phyloP scores from a whole-genome alignment of 2,888 invertebrate genomes.

The Sympetrum striolatum region DNA sequence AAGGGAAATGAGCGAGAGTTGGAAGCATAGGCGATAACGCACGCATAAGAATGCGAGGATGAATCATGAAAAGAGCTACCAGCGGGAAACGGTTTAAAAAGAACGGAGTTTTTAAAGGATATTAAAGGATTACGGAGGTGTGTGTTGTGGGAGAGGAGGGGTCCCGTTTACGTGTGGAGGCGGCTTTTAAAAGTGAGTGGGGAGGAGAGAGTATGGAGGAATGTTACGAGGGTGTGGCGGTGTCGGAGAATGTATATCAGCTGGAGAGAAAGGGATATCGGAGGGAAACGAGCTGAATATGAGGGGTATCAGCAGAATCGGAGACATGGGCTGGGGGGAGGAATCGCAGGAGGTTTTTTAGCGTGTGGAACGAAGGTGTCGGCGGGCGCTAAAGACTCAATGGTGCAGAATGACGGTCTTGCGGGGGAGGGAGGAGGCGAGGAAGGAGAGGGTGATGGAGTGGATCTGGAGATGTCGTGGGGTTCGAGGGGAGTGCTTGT shows the following conservation, averaged over 20 bases:
- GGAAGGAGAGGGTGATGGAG: background rate
- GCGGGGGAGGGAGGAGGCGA: background rate
- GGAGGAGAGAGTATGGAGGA: conserved; percentile 1
- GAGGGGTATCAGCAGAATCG: background rate
- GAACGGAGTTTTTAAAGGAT: background rate
- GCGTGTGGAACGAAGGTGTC: background rate
- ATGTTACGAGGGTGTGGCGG: background rate
- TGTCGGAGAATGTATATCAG: background rate
- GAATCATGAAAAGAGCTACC: background rate
- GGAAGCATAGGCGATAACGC: background rate
- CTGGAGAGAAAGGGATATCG: background rate
- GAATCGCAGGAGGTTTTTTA: background rate
- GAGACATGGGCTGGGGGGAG: background rate
- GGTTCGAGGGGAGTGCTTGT: background rate
- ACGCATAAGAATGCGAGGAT: background rate
- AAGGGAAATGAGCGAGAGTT: background rate
- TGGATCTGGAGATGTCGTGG: background rate
- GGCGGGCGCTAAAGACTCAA: background rate
- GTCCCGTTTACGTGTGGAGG: background rate
- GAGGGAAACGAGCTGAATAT: background rate
- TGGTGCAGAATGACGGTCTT: background rate
- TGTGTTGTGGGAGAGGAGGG: background rate
- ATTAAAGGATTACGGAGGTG: background rate
- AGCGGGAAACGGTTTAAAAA: background rate
- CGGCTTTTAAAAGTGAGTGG: background rate